These are phyloP conservation scores for Caerostris darwini DNA, from an alignment of 1,140 invertebrate genomes.

Conservation along the genomic window DNA sequence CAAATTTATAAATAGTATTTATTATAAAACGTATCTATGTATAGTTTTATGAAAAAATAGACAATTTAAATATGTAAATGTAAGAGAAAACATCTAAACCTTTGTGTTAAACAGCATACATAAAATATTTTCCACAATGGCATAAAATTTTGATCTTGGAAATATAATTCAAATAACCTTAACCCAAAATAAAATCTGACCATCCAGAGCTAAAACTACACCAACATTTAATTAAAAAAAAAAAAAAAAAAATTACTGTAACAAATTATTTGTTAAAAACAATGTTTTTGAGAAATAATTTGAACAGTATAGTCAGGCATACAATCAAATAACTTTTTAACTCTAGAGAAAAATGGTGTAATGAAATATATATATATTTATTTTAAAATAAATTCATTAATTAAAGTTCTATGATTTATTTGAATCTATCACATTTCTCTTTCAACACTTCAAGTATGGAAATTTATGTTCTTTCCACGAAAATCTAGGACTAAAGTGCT, in stretches of 20 bases:
- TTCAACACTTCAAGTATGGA: not conserved
- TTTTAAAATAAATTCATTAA: conserved; percentile 76
- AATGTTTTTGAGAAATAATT: conserved; percentile 25
- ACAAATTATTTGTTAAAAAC: conserved; percentile 27
- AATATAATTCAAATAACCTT: conserved; percentile 10
- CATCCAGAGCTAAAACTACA: conserved; percentile 34
- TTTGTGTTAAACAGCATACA: conserved; percentile 1
- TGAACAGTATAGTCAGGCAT: conserved; percentile 31
- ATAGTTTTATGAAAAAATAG: conserved; percentile 4
- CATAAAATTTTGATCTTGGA: not conserved
- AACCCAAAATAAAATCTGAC: conserved; percentile 8
- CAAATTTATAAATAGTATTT: conserved; percentile 17
- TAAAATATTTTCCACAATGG: conserved; percentile 9
- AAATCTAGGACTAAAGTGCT: not conserved
- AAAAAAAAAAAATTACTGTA: conserved; percentile 1
- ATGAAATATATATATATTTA: conserved; percentile 71
- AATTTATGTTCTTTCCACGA: conserved; percentile 18
- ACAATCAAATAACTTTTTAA: conserved; percentile 66
- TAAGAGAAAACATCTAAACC: conserved; percentile 39
- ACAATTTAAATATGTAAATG: conserved; percentile 8
- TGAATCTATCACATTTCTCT: conserved; percentile 68
- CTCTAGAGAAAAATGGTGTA: conserved; percentile 3
- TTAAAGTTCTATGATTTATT: conserved; percentile 61
- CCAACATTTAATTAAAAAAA: not conserved
- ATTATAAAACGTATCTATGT: not conserved